phyloP scores from a whole-genome alignment of 1,140 invertebrate species.

The Metaphire vulgaris region DNA sequence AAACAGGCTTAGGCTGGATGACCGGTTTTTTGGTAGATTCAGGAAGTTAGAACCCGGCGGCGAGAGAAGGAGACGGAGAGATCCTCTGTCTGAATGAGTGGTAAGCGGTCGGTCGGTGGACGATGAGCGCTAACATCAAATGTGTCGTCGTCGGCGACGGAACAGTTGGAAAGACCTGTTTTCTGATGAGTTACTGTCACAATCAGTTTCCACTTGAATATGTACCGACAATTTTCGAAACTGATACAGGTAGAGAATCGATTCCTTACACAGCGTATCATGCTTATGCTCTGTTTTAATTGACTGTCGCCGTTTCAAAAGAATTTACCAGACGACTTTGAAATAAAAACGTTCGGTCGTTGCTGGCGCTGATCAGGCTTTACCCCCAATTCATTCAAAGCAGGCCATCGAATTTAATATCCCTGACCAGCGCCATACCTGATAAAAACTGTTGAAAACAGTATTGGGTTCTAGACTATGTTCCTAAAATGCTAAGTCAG shows the following conservation, averaged over 20 bases:
- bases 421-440: too few species aligned
- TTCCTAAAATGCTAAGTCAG: too few species aligned
- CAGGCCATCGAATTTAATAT: too few species aligned
- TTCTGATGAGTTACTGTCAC: constrained; percentile 71
- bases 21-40: too few species aligned
- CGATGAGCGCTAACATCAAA: constrained; percentile 59
- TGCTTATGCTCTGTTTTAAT: constrained; percentile 59
- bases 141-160: constrained; percentile 85
- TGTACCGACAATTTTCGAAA: constrained; percentile 68
- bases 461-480: too few species aligned
- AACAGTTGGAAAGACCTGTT: constrained; percentile 82
- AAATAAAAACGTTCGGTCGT: too few species aligned
- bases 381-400: too few species aligned
- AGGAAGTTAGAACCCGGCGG: neutral
- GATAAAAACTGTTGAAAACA: too few species aligned
- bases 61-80: neutral
- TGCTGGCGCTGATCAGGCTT: too few species aligned
- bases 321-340: too few species aligned
- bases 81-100: neutral
- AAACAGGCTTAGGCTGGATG: too few species aligned
- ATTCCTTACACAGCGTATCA: neutral
- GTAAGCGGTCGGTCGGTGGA: constrained; percentile 36
- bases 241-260: constrained; percentile 47
- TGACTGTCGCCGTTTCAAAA: too few species aligned
- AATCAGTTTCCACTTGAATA: constrained; percentile 78